Base-by-base conservation (phyloP, 2,113 vertebrate species). In the Zeus faber region DNA sequence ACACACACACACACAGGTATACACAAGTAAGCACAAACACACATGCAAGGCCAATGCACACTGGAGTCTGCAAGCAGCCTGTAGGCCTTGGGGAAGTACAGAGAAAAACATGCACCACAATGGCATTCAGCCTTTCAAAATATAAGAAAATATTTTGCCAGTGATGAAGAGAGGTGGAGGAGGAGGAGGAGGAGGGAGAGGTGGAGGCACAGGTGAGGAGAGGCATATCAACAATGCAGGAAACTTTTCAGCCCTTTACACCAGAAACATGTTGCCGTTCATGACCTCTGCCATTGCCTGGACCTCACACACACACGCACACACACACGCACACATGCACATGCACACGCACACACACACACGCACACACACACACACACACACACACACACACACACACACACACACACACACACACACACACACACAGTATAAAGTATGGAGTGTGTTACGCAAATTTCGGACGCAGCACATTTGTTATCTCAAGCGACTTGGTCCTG, bases 61-160 rank as follows among this genome's bases (percentile, higher is more conserved):
- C 6, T 13, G n/a, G n/a, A 4, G 27, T 49, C 49, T 40, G 58
- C 39, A 31, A 41, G 41, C 43, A 56, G 29, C 24, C 10, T 2
- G 26, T n/a, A 29, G 48, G 57, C 76, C 70, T 75, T 83, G 67
- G 55, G 51, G 26, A 47, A 70, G 53, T 31, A 47, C 54, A 33
- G 58, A 55, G 33, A 63, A 68, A 62, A 77, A 57, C 57, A 74
- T 39, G 45, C 25, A 46, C 14, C 24, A 60, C 56, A 65, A 66
- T 57, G 55, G 41, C 11, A 20, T 35, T 62, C 50, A 26, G 41
- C 55, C 58, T 65, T 49, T 50, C n/a, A 62, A 75, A 60, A 63
- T 53, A 67, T 31, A 20, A 10, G 27, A 7, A 62, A 56, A 62
- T 37, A 45, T 62, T 65, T 9, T 53, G 55, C 33, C 44, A 33